Evolutionary conservation across 2,113 vertebrate species (phyloP).

Genomic region (Urocitellus parryii): DNA sequence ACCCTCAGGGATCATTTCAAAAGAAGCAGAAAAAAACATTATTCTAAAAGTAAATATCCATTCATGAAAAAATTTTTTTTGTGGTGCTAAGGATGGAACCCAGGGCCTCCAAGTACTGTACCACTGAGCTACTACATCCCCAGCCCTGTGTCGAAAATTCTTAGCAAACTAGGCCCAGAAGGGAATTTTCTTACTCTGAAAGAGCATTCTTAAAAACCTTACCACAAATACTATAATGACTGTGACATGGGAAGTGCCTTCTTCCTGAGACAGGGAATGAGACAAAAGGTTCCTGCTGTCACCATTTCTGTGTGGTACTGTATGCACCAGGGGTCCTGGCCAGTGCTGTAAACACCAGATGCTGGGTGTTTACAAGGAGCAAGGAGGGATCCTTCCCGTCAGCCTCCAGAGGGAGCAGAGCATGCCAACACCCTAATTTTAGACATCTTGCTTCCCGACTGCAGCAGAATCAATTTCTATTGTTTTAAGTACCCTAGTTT

Average conservation of each 20-base stretch:
- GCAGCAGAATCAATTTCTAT: background rate
- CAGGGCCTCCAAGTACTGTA: too few relatives aligned
- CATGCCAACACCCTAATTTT: background rate
- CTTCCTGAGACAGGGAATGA: background rate
- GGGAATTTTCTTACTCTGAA: background rate
- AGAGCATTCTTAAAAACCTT: background rate
- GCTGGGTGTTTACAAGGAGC: background rate
- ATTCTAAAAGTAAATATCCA: background rate
- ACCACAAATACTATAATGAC: background rate
- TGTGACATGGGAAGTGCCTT: background rate
- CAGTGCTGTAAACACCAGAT: background rate
- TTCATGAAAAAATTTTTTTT: background rate
- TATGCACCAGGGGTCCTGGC: background rate
- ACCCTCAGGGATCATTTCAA: constrained; percentile 19
- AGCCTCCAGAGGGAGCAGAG: background rate
- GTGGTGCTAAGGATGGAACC: too few relatives aligned
- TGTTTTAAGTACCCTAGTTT: background rate
- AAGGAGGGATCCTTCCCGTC: background rate
- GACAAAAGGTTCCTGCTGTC: background rate
- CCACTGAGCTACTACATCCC: too few relatives aligned
- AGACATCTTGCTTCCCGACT: background rate
- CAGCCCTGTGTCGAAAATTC: background rate
- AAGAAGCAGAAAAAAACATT: background rate
- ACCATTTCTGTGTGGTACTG: background rate
- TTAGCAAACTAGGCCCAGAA: background rate